These are phyloP conservation scores for Drosophila rellima DNA, from an alignment of 2,888 invertebrate genomes.

Conservation along the genomic window DNA sequence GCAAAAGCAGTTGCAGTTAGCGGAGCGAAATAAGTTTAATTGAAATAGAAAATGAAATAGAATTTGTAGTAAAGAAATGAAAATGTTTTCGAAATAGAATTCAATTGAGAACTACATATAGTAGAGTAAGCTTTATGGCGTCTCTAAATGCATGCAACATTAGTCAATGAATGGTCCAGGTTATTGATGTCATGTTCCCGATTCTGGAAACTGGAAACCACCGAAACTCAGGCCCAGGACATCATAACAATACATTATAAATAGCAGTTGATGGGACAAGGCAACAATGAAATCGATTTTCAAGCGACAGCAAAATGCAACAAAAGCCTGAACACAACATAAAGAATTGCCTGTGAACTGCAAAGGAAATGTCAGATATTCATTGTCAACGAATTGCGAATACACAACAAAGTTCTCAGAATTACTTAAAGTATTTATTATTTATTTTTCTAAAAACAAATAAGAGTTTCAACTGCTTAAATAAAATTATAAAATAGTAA, in stretches of 20 bases:
- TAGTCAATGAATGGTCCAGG: constrained; percentile 38
- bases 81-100: constrained; percentile 2
- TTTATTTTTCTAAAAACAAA: no score
- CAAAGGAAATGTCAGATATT: background rate
- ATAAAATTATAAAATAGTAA: no score
- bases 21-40: constrained; percentile 44
- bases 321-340: constrained; percentile 38
- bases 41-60: constrained; percentile 34
- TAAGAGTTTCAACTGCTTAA: no score
- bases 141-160: constrained; percentile 40
- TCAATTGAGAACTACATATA: constrained; percentile 31
- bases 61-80: constrained; percentile 4
- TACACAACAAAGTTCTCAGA: background rate
- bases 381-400: background rate
- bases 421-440: background rate
- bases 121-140: constrained; percentile 23
- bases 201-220: background rate
- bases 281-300: constrained; percentile 67
- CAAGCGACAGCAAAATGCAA: constrained; percentile 51
- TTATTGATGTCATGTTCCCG: constrained; percentile 21
- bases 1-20: constrained; percentile 18
- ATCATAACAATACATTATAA: constrained; percentile 67
- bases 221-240: constrained; percentile 1
- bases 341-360: constrained; percentile 35
- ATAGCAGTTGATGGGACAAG: constrained; percentile 63